Conservation (phyloP, 2,113 vertebrate species). For the Osmerus mordax region DNA sequence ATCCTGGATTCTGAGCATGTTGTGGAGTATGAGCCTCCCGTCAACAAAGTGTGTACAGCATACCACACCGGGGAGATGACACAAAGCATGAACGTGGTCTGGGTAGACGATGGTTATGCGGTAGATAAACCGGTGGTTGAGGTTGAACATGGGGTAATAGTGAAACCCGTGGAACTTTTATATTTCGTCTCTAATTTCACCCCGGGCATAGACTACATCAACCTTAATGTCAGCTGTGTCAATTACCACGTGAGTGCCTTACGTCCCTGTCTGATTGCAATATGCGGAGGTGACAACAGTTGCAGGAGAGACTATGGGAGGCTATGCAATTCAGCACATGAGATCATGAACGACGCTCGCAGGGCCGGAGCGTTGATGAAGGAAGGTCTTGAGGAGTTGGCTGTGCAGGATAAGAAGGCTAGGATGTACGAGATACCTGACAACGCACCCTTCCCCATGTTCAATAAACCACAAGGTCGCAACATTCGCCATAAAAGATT, state of each 20-base stretch:
- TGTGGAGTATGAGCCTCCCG: too few species aligned
- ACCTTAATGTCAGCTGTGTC: neutral
- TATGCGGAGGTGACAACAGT: neutral
- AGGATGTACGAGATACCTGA: conserved; percentile 97
- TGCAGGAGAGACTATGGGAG: too few species aligned
- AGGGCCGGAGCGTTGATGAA: too few species aligned
- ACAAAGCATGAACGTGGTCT: neutral
- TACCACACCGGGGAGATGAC: neutral
- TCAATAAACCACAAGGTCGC: neutral
- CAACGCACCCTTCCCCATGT: neutral
- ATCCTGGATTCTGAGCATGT: too few species aligned
- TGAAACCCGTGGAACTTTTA: neutral
- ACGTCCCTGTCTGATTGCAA: too few species aligned
- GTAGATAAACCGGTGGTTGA: neutral
- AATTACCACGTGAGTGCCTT: too few species aligned
- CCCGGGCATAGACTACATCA: neutral
- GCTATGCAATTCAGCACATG: too few species aligned
- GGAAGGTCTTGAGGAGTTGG: too few species aligned
- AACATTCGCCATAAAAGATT: neutral
- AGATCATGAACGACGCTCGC: too few species aligned
- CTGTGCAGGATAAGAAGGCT: conserved; percentile 91
- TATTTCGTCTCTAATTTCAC: neutral
- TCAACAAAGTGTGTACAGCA: neutral
- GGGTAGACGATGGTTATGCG: neutral
- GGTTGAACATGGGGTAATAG: neutral